phyloP scores from a whole-genome alignment of 2,888 invertebrate genomes.

The Rotaria macrura region DNA sequence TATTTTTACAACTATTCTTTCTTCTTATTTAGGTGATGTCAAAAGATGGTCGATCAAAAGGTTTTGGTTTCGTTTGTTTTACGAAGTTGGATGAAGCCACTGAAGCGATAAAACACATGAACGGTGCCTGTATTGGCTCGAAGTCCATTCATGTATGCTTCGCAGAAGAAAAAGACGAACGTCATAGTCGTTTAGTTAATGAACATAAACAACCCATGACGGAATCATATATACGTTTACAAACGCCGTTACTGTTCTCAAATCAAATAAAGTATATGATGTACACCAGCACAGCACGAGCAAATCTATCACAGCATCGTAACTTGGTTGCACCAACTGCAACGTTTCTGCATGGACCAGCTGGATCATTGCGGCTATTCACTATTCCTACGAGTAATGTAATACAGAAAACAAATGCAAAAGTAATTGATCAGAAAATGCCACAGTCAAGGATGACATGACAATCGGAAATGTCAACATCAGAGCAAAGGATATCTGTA shows the following conservation, averaged over 20 bases:
- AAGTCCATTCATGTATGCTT: constrained; percentile 74
- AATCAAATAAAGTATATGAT: too few species aligned
- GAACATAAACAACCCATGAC: constrained; percentile 26
- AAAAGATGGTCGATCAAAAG: too few species aligned
- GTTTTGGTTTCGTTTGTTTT: too few species aligned
- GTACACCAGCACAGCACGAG: too few species aligned
- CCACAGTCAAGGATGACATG: too few species aligned
- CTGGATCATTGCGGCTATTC: too few species aligned
- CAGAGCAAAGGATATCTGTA: too few species aligned
- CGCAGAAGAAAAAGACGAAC: constrained; percentile 97
- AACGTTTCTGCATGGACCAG: too few species aligned
- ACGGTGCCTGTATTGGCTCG: constrained; percentile 25
- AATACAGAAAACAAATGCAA: too few species aligned
- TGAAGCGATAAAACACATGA: constrained; percentile 41
- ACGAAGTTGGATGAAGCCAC: constrained; percentile 81
- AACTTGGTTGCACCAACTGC: constrained; percentile 13
- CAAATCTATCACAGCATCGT: constrained; percentile 20
- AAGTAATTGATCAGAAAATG: too few species aligned
- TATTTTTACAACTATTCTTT: neutral
- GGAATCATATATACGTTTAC: constrained; percentile 10
- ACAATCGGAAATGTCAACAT: too few species aligned
- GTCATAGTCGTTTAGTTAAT: constrained; percentile 59
- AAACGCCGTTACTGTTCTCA: constrained; percentile 22
- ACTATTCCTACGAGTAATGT: too few species aligned
- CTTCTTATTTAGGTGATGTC: constrained; percentile 23